Evolutionary conservation across 2,113 vertebrate genomes (phyloP), one percentile per base, ranked within the genome.

Genomic region (Xenopus laevis): DNA sequence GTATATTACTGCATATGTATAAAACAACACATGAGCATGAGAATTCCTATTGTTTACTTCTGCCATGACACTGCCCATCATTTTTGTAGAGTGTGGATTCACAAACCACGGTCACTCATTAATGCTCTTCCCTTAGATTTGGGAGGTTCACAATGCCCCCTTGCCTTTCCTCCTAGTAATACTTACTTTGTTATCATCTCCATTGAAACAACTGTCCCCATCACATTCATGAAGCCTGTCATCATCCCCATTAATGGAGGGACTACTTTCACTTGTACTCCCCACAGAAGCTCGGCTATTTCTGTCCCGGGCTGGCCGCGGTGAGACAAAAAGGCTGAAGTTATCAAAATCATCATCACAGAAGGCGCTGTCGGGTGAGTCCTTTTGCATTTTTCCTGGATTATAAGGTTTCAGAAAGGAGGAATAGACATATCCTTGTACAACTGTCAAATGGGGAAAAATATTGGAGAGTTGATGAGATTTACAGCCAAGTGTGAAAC

Each of bases 331-430:
- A 80, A 99, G 90, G 83, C 92, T 98, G 84, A 98, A 84, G 74
- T 98, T 91, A 78, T 98, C 96, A 76, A 98, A 99, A 79, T 98
- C 95, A 0, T 94, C 95, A 0, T 89, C 84, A 47, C 72, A 81
- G 11, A 88, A 81, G 40, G 79, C 47, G 17, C 77, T 82, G 46
- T 93, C 84, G 11, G 71, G 20, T 10, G 78, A 78, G 15, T 50
- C 80, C 70, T 87, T 92, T 21, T 90, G 92, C 0, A 62, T 82
- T 80, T 92, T 91, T 40, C 88, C 86, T 78, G 95, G 95, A 60
- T 96, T 96, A 86, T 97, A 97, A 70, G 89, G 91, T 80, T 91
- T 98, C 83, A 99, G 88, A 85, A 99, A 99, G 57, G 95, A 97
- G 70, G 96, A 95, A 80, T 98, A 98, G 68, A 97, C 93, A 0